Evolutionary conservation across 2,888 invertebrate genomes (phyloP).

Genomic region (Tipula confusa): DNA sequence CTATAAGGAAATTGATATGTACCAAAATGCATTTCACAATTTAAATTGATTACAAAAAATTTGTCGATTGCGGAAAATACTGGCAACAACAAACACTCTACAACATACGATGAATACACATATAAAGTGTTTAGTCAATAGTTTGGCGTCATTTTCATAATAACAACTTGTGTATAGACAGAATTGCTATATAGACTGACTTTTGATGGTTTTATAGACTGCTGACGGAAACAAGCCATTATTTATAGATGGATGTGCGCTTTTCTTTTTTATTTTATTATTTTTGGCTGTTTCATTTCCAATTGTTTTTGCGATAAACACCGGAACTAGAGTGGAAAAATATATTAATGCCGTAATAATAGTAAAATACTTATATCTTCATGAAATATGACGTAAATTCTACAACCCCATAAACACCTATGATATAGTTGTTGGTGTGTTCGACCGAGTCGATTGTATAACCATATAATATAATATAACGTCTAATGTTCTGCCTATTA

Average conservation of each 20-base stretch:
- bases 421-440: background rate
- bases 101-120: too few species aligned
- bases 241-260: background rate
- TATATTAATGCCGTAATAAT: background rate
- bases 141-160: background rate
- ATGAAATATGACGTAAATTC: background rate
- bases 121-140: background rate
- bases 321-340: background rate
- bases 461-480: background rate
- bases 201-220: background rate
- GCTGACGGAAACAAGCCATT: background rate
- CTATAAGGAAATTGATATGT: background rate
- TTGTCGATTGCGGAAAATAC: background rate
- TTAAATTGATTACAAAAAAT: background rate
- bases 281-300: background rate
- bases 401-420: background rate
- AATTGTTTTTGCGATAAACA: background rate
- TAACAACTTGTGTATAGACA: background rate
- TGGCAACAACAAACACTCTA: background rate
- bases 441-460: background rate
- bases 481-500: background rate
- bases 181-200: background rate
- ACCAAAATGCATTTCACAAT: background rate
- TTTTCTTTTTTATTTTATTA: too few species aligned
- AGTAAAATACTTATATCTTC: background rate